Conservation (phyloP, 2,888 invertebrate genomes). For the Hemicrepidius hirtus region DNA sequence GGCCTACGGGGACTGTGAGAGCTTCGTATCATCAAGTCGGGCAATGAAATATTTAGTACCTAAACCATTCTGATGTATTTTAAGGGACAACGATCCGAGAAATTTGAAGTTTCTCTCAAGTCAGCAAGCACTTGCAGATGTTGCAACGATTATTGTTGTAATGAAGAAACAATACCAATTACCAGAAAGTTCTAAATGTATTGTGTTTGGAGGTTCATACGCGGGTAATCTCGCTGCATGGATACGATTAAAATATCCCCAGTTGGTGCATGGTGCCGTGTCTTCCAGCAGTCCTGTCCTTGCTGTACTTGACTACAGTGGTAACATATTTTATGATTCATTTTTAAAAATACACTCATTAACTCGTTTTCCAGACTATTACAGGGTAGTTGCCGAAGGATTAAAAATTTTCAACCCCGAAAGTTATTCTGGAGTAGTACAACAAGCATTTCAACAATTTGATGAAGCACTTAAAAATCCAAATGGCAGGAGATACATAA, state of each 20-base stretch:
- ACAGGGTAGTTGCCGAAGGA: conserved; percentile 85
- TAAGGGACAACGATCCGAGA: conserved; percentile 87
- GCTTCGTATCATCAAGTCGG: too few species aligned
- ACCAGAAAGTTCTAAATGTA: conserved; percentile 82
- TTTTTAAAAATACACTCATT: too few species aligned
- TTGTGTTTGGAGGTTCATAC: conserved; percentile 96
- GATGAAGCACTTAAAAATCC: conserved; percentile 78
- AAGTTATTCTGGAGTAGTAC: conserved; percentile 81
- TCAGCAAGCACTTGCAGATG: conserved; percentile 88
- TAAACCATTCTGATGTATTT: too few species aligned
- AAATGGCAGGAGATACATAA: conserved; percentile 79
- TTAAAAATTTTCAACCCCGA: conserved; percentile 81
- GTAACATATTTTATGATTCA: conserved; percentile 73
- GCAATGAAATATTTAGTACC: too few species aligned
- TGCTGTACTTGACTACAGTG: conserved; percentile 89
- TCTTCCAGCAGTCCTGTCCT: conserved; percentile 93
- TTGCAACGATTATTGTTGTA: conserved; percentile 86
- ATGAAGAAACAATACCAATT: conserved; percentile 82
- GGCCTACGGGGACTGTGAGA: too few species aligned
- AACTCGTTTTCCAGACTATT: conserved; percentile 88
- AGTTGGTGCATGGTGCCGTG: conserved; percentile 88
- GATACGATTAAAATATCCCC: conserved; percentile 91
- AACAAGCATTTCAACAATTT: conserved; percentile 80
- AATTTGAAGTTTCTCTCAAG: conserved; percentile 88
- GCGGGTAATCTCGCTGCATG: conserved; percentile 95